Evolutionary conservation across 2,888 invertebrate genomes (phyloP), one percentile per base, ranked within the genome.

Genomic region (Conops quadrifasciatus): DNA sequence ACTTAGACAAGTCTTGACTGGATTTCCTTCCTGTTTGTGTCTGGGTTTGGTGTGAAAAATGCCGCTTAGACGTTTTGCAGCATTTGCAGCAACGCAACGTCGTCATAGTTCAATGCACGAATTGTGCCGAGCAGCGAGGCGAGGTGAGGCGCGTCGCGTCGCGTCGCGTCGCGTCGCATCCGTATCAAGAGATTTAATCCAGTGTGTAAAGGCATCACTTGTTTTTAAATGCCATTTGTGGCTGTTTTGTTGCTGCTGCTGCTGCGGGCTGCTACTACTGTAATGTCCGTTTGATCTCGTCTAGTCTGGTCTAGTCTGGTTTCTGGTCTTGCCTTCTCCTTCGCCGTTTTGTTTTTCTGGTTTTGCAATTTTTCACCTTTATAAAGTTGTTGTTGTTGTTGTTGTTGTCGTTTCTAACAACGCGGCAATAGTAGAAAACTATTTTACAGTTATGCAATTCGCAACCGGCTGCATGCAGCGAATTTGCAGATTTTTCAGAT

Each of bases 21-120:
- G 21, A 4, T 53, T 3, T 21, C n/a, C 11, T 21, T 53, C 53
- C 53, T 53, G 19, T 19, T 53, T 53, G 19, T 53, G 11, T 9
- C 21, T 11, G 2, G 2, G 21, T 11, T 19, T 53, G 19, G 19
- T 9, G 36, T 9, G 36, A 36, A 47, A 63, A 63, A 63, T 63
- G 45, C 26, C 9, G 63, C 15, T 63, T 63, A 47, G 47, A 21
- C 63, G 47, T 47, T 63, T 47, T 63, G 24, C 47, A n/a, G 13
- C 63, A 21, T 19, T 28, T 16, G 2, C 59, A 28, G 59, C 26
- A 36, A 36, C 4, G 36, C 36, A 36, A 36, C 9, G 36, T 2
- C 11, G 62, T 19, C 16, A 15, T 30, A 43, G 62, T 63, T 63
- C 63, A 63, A 63, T 30, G 63, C n/a, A 63, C 63, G 63, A 36